These are phyloP conservation scores for Chaenogobius annularis DNA, from an alignment of 2,113 vertebrate genomes.

Conservation along the genomic window DNA sequence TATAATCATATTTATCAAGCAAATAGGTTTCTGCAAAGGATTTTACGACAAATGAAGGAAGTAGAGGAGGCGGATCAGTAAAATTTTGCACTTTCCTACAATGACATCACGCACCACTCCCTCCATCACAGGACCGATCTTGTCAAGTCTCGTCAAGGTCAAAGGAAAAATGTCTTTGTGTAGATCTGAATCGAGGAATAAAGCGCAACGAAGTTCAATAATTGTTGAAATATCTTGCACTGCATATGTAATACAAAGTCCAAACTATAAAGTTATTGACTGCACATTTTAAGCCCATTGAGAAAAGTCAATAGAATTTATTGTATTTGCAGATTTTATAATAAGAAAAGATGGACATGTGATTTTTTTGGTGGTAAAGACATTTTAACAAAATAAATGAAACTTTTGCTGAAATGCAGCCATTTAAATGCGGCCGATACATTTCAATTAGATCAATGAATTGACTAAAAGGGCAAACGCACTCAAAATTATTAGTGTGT, in stretches of 20 bases:
- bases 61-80: background rate
- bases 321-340: too few species aligned
- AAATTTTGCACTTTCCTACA: background rate
- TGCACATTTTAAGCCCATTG: too few species aligned
- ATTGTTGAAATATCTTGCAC: background rate
- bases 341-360: too few species aligned
- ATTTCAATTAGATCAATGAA: too few species aligned
- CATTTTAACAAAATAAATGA: background rate
- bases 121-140: conserved; percentile 4
- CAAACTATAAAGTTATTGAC: too few species aligned
- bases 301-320: too few species aligned
- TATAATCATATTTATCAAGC: conserved; percentile 2
- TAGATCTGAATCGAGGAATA: background rate
- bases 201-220: background rate
- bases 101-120: conserved; percentile 8
- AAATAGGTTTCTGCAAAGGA: background rate
- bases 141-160: background rate
- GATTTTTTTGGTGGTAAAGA: too few species aligned
- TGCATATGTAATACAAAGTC: background rate
- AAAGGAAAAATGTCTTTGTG: conserved; percentile 2
- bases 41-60: background rate
- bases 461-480: too few species aligned
- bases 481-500: too few species aligned
- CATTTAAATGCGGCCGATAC: too few species aligned
- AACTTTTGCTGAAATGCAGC: too few species aligned